A percentile compares a stretch with the other conserved stretches of the same genome.
These are phyloP conservation scores for Autographa gamma DNA, from an alignment of 2,888 invertebrate genomes.

Conservation along the genomic window DNA sequence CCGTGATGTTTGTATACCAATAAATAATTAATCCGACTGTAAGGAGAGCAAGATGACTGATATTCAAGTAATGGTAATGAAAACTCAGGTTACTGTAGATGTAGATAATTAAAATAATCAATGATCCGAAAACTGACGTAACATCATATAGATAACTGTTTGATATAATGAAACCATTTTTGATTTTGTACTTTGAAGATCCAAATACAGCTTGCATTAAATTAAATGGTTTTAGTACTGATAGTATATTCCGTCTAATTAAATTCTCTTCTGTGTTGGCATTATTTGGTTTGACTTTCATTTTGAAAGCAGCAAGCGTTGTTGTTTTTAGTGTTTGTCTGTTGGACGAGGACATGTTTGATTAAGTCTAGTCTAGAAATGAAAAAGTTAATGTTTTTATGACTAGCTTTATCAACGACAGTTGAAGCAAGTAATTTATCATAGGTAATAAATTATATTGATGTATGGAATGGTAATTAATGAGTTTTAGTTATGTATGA, in stretches of 20 bases:
- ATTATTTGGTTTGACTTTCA: too few relatives aligned
- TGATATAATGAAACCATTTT: neutral
- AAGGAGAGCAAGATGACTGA: neutral
- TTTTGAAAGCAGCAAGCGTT: too few relatives aligned
- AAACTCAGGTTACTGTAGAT: neutral
- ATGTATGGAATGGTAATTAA: too few relatives aligned
- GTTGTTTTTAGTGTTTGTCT: too few relatives aligned
- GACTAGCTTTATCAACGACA: too few relatives aligned
- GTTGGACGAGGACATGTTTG: too few relatives aligned
- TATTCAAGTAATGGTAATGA: neutral
- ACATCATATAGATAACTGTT: neutral
- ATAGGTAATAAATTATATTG: too few relatives aligned
- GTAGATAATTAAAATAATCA: neutral
- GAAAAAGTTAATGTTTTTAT: too few relatives aligned
- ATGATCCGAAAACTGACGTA: neutral
- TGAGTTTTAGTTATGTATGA: too few relatives aligned
- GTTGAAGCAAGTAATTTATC: too few relatives aligned
- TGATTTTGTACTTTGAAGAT: neutral
- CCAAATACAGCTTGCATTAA: neutral
- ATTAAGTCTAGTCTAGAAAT: too few relatives aligned
- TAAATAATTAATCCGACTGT: neutral
- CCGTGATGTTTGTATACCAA: neutral
- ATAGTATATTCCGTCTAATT: neutral
- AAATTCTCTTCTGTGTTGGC: neutral
- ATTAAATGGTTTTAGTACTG: neutral